Evolutionary conservation across 2,797 vertebrate species (phyloP), one percentile per base, ranked within the genome.

Genomic region (Hoplostethus mediterraneus): DNA sequence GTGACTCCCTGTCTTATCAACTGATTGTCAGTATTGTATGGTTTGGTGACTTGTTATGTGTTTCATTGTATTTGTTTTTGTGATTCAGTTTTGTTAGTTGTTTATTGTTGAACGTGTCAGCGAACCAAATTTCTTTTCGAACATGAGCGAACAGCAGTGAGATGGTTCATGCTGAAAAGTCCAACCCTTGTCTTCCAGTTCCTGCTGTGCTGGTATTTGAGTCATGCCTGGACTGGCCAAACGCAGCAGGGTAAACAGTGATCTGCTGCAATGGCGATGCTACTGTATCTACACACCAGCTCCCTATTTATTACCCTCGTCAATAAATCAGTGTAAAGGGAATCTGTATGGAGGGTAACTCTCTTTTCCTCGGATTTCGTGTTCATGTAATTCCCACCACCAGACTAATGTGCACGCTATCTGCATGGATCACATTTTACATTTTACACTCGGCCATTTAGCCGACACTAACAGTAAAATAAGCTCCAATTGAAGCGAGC

Each of bases 141-240:
- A 61, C 13, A 67, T 59, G 53, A 71, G 67, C 78, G 69, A 65
- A 70, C 75, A 11, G 47, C 61, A 67, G 76, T 63, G 52, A 75
- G 28, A 21, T 36, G 67, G 36, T 45, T 58, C 67, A 53, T n/a
- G 69, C 74, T 64, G 73, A 72, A 75, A 45, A 63, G 42, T 67
- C 71, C 63, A 67, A 75, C 71, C 70, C 78, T 85, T 63, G 80
- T 63, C 70, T 61, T 68, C 80, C 78, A 61, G 77, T 62, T 77
- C 73, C 48, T 62, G 45, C 44, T 71, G 84, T 63, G 75, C 71
- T 79, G 85, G 72, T 63, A 84, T 82, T 67, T 80, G 60, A 86
- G 69, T 42, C 57, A 57, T 49, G 82, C 81, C 76, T 61, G 64
- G 73, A 68, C 64, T 30, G 56, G 72, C 83, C 74, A 65, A 80